These are phyloP conservation scores for Gisinianus flammeolus DNA, from an alignment of 2,888 invertebrate genomes.

Conservation along the genomic window DNA sequence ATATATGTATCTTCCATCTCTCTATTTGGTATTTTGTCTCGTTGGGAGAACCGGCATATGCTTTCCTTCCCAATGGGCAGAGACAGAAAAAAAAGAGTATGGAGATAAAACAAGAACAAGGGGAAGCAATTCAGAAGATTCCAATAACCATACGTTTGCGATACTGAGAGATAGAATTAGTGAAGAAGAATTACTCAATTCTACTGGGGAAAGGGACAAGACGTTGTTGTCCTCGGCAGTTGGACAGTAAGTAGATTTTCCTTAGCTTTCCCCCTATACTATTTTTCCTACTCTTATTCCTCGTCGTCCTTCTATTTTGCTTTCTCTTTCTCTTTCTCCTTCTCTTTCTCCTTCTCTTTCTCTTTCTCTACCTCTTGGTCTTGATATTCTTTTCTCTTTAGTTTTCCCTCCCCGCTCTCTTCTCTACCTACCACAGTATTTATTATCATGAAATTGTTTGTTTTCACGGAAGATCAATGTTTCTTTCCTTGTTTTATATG, in stretches of 20 bases:
- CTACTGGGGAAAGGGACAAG: neutral
- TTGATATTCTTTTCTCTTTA: neutral
- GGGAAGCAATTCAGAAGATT: neutral
- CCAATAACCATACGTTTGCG: neutral
- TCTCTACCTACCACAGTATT: too few species aligned
- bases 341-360: neutral
- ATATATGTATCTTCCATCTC: neutral
- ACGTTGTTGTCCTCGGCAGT: neutral
- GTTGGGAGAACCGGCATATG: too few species aligned
- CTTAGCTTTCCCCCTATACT: neutral
- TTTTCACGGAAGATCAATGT: neutral
- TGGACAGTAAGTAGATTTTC: neutral
- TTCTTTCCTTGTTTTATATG: neutral
- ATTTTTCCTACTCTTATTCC: too few species aligned
- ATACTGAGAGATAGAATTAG: neutral
- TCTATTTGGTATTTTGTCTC: too few species aligned
- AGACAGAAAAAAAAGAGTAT: too few species aligned
- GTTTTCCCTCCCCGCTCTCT: neutral
- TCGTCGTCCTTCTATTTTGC: too few species aligned
- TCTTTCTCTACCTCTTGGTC: too few species aligned
- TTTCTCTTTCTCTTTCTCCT: neutral
- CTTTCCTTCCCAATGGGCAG: too few species aligned
- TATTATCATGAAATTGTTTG: too few species aligned
- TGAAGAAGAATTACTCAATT: neutral
- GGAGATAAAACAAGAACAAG: too few species aligned